Percentiles rank a stretch among this genome's conserved stretches.
Conservation (phyloP, 2,113 vertebrate genomes). For the Platycercus adscitus region DNA sequence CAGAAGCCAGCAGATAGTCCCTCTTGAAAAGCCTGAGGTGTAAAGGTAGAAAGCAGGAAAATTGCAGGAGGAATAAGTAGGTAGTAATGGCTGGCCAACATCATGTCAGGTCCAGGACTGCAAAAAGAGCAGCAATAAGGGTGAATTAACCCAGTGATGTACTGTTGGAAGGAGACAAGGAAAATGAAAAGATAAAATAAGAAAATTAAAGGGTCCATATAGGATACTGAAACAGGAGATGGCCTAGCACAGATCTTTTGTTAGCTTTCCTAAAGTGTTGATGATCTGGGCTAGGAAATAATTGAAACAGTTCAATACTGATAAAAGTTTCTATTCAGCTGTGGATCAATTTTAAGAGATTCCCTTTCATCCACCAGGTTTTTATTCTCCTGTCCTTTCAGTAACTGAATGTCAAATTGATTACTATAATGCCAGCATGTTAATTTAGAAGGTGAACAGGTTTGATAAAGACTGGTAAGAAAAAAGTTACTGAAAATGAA, state of each 20-base stretch:
- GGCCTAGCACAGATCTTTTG: background rate
- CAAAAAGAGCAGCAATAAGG: background rate
- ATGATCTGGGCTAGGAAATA: background rate
- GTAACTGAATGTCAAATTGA: background rate
- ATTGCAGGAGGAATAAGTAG: background rate
- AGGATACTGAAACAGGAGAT: background rate
- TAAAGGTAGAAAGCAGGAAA: background rate
- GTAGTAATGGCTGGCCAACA: accelerated
- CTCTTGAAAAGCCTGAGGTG: background rate
- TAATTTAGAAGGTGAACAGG: background rate
- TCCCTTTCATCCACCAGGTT: background rate
- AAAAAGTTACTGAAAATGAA: background rate
- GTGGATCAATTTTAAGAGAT: background rate
- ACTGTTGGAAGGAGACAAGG: background rate
- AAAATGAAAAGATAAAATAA: background rate
- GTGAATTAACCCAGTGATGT: background rate
- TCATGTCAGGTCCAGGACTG: background rate
- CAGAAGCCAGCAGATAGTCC: background rate
- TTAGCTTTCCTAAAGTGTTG: background rate
- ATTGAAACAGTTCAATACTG: background rate
- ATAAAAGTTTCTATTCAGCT: background rate
- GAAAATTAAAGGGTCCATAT: background rate
- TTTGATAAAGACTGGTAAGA: background rate
- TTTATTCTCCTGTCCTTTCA: background rate
- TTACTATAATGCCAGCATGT: background rate